Evolutionary conservation across 23 tunicate species (phyloP), one percentile per base, ranked within the genome.

Genomic region (Styela clava): DNA sequence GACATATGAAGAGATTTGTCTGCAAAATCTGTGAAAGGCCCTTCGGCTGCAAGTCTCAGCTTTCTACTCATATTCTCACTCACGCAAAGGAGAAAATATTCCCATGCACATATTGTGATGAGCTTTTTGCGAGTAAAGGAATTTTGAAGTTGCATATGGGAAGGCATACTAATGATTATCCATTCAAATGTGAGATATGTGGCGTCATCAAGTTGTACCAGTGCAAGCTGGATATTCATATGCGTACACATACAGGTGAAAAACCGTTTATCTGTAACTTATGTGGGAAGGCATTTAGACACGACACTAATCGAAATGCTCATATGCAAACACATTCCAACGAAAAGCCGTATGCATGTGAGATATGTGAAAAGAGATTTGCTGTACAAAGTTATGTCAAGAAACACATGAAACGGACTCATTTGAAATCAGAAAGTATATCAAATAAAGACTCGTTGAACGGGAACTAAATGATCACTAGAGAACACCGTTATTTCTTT

Each of bases 241-340:
- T 44, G 56, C 12, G 56, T 5, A 44, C 56, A 44, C 56, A 44
- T 44, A 44, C 56, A 5, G 56, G 56, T 5, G 56, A 44, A 44
- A 85, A 85, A 52, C 35, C 33, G 56, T 73, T 71, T 36, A 24
- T 18, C 24, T 88, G 94, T 52, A 81, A 64, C 20, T 27, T 80
- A 34, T 88, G 94, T 68, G 94, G 94, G 18, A 83, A 88, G 70
- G 26, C 88, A 1, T 83, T 87, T 3, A 85, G 84, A 69, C 85
- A 87, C 16, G 67, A 62, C 85, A 83, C 85, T 28, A 87, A 79
- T 64, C 84, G 37, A 64, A 31, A 31, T 33, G 74, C 88, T 20
- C 94, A 88, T 62, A 33, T 74, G 1, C 30, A 52, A 24, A 88
- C 83, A 23, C 94, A 88, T 37, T 69, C 88, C 2, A 82, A 71